These are phyloP conservation scores for Tribolium madens DNA, from an alignment of 1,140 invertebrate species.

Conservation along the genomic window DNA sequence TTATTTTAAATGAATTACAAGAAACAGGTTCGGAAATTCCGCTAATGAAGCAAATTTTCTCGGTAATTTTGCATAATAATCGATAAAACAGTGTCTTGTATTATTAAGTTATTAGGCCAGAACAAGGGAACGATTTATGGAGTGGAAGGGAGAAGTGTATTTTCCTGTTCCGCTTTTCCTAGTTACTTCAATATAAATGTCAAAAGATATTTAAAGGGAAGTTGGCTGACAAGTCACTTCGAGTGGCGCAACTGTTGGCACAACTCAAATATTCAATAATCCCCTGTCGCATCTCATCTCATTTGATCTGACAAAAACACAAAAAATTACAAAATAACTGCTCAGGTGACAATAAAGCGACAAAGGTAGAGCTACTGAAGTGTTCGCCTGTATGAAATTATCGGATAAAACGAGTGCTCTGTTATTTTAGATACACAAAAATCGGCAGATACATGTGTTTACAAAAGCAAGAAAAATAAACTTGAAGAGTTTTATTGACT, in stretches of 20 bases:
- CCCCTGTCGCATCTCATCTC: slow-evolving; percentile 3
- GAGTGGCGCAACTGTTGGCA: slow-evolving; percentile 15
- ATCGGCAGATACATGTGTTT: background rate
- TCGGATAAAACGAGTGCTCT: background rate
- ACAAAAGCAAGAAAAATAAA: background rate
- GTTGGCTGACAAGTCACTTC: slow-evolving; percentile 7
- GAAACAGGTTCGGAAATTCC: background rate
- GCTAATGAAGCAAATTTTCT: background rate
- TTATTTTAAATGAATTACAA: background rate
- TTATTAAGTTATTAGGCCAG: slow-evolving; percentile 25
- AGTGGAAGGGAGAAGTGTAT: slow-evolving; percentile 27
- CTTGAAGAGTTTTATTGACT: background rate
- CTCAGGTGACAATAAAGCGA: background rate
- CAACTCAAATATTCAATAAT: slow-evolving; percentile 35
- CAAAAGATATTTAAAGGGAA: slow-evolving; percentile 30
- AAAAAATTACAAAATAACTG: background rate
- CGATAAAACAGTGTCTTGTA: slow-evolving; percentile 17
- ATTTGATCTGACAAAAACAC: background rate
- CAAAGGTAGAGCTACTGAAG: background rate
- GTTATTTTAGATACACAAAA: background rate
- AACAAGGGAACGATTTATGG: slow-evolving; percentile 33
- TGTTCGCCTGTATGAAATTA: background rate
- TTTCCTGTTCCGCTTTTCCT: slow-evolving; percentile 20
- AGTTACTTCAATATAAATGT: slow-evolving; percentile 37
- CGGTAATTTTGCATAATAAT: slow-evolving; percentile 9